A percentile compares a stretch with the other conserved stretches of the same genome.
These are phyloP conservation scores for Microtus oregoni DNA, from an alignment of 2,113 vertebrate species.

Conservation along the genomic window DNA sequence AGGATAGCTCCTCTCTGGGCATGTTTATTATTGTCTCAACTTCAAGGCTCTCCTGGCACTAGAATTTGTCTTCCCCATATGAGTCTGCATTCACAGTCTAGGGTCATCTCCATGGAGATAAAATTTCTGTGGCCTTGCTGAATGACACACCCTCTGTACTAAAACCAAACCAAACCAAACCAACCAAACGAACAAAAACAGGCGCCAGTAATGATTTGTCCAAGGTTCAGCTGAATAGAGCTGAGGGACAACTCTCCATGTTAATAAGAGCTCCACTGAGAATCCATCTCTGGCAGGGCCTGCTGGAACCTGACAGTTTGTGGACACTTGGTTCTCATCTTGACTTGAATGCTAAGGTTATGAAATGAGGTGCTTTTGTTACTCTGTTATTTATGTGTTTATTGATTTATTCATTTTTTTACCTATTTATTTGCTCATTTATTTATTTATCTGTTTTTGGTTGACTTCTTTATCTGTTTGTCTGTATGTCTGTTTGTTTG, in stretches of 20 bases:
- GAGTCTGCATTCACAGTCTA: not conserved
- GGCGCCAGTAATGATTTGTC: not conserved
- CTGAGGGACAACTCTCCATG: not conserved
- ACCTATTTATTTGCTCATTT: not conserved
- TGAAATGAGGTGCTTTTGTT: not conserved
- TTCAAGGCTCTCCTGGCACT: not conserved
- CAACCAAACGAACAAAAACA: no score
- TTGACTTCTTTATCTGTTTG: not conserved
- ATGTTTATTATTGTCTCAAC: not conserved
- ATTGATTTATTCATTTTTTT: no score
- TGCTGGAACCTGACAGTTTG: fast-evolving
- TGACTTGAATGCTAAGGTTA: not conserved
- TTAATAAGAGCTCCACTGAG: not conserved
- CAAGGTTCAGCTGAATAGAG: not conserved
- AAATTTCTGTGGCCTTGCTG: not conserved
- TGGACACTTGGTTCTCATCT: not conserved
- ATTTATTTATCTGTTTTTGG: not conserved
- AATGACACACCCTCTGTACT: not conserved
- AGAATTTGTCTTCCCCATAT: not conserved
- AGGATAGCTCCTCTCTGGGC: not conserved
- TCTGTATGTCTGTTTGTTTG: not conserved
- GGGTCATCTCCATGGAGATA: not conserved
- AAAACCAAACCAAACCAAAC: no score
- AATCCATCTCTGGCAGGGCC: not conserved
- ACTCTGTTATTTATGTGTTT: not conserved